Evolutionary conservation across 2,888 invertebrate genomes (phyloP).

Genomic region (Thera britannica): DNA sequence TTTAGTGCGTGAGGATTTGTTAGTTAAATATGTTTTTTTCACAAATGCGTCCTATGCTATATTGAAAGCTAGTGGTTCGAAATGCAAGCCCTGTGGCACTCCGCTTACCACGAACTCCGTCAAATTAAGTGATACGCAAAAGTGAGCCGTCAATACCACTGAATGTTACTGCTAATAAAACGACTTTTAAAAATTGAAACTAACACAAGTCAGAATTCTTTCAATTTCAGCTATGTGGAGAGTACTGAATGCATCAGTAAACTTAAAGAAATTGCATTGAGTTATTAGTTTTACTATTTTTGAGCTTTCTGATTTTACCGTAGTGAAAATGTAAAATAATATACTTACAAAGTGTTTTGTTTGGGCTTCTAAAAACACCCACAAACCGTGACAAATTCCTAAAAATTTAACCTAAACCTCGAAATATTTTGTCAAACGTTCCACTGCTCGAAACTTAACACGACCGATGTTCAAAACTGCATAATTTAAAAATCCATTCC

Average conservation of each 20-base stretch:
- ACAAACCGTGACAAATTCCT: conserved; percentile 1
- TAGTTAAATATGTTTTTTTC: too few relatives aligned
- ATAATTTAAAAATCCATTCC: conserved; percentile 45
- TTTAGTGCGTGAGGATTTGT: too few relatives aligned
- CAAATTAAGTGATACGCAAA: conserved; percentile 56
- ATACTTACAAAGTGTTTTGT: too few relatives aligned
- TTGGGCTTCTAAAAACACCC: not conserved
- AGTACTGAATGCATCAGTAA: conserved; percentile 16
- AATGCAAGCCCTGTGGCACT: conserved; percentile 44
- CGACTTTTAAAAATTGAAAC: conserved; percentile 27
- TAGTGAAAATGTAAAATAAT: too few relatives aligned
- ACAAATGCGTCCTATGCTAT: conserved; percentile 41
- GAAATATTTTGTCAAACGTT: conserved; percentile 41
- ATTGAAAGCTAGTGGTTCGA: conserved; percentile 59
- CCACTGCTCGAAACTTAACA: conserved; percentile 37
- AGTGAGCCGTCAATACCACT: conserved; percentile 36
- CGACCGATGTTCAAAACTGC: conserved; percentile 39
- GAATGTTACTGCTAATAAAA: conserved; percentile 39
- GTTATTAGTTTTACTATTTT: not conserved
- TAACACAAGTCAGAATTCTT: conserved; percentile 3
- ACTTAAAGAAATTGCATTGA: not conserved
- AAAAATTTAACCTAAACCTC: conserved; percentile 19
- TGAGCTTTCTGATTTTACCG: not conserved
- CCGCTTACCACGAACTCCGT: conserved; percentile 57
- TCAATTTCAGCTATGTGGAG: conserved; percentile 18